Conservation (phyloP, 37 sponge, comb jelly and placozoan species). For the Chondrilla cf. caribensis region DNA sequence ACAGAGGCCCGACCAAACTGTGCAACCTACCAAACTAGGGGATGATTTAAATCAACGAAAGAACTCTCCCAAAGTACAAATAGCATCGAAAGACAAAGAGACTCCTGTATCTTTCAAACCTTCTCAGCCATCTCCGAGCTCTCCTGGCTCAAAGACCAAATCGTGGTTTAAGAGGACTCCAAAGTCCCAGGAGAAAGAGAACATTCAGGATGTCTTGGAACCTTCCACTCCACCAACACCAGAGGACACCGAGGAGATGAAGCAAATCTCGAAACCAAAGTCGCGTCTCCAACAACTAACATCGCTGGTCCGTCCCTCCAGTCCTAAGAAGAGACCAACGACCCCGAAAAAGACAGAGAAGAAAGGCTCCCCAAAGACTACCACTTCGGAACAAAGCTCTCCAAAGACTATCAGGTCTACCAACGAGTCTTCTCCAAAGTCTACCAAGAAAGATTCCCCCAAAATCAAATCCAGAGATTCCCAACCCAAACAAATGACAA, state of each 20-base stretch:
- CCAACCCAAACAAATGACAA: not conserved
- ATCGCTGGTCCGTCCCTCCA: not conserved
- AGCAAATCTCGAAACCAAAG: not conserved
- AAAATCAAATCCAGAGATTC: not conserved
- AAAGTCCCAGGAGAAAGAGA: not conserved
- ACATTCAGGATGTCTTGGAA: not conserved
- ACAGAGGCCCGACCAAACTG: not conserved
- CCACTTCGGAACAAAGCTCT: not conserved
- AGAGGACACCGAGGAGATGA: not conserved
- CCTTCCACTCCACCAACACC: not conserved
- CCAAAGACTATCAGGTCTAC: not conserved
- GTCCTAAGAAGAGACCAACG: slow-evolving; percentile 4
- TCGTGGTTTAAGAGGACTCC: slow-evolving; percentile 1
- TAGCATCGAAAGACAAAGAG: too few relatives aligned
- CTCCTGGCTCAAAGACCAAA: slow-evolving; percentile 45
- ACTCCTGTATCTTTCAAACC: not conserved
- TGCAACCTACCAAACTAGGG: not conserved
- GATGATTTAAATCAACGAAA: too few relatives aligned
- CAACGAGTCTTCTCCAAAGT: too few relatives aligned
- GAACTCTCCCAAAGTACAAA: not conserved
- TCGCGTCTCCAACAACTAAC: not conserved
- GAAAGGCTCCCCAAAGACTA: not conserved
- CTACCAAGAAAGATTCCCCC: too few relatives aligned
- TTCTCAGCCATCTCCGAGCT: slow-evolving; percentile 23
- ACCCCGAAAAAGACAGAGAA: not conserved